Percentiles rank a stretch among this genome's conserved stretches.
Conservation (phyloP, 2,797 vertebrate species). For the Chelon auratus region DNA sequence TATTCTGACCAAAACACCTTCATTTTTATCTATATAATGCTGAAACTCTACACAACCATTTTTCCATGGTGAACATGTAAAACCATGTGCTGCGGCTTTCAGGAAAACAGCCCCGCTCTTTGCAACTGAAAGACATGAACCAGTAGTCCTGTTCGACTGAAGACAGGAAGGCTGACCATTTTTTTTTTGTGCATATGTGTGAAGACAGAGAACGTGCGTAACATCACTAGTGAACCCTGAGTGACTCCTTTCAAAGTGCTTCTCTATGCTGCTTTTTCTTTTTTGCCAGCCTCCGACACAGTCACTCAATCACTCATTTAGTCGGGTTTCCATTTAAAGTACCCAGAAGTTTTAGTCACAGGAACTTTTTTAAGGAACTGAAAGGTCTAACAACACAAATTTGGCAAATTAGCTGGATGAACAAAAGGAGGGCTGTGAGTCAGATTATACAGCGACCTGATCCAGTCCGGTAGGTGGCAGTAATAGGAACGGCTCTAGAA, state of each 20-base stretch:
- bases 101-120: constrained; percentile 15
- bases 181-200: constrained; percentile 31
- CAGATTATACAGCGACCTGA: no score
- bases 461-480: no score
- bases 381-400: no score
- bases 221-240: constrained; percentile 62
- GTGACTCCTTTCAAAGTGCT: constrained; percentile 49
- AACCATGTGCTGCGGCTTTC: constrained; percentile 21
- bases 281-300: constrained; percentile 35
- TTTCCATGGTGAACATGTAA: constrained; percentile 8
- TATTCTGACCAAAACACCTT: not conserved
- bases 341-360: no score
- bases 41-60: not conserved
- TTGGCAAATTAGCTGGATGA: no score
- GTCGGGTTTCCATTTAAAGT: no score
- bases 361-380: no score
- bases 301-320: constrained; percentile 1
- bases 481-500: no score
- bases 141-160: constrained; percentile 23
- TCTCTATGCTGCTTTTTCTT: constrained; percentile 25
- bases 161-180: constrained; percentile 5
- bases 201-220: constrained; percentile 57
- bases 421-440: no score
- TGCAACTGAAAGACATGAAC: constrained; percentile 30
- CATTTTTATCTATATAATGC: not conserved